Conservation (phyloP, 92 coral and sea anemone species). For the Epizoanthus fatuus region DNA sequence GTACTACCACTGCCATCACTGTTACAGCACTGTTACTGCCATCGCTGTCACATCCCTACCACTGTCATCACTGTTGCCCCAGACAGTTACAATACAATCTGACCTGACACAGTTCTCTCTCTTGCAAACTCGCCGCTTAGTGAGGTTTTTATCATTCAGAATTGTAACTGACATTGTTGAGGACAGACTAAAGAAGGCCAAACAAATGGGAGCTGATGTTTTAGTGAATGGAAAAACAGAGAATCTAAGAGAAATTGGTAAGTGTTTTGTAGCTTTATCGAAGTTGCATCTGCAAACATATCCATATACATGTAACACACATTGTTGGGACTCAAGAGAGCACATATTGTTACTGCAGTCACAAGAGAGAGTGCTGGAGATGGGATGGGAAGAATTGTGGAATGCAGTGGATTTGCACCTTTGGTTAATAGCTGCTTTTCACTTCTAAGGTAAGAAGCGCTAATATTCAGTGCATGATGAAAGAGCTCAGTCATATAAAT, state of each 20-base stretch:
- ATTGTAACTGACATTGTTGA: conserved; percentile 81
- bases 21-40: too few relatives aligned
- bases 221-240: conserved; percentile 70
- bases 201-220: conserved; percentile 80
- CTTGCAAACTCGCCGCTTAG: not conserved
- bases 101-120: not conserved
- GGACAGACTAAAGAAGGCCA: conserved; percentile 69
- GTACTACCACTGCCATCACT: too few relatives aligned
- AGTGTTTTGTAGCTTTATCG: conserved; percentile 4
- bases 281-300: not conserved
- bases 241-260: conserved; percentile 76
- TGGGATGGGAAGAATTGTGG: conserved; percentile 83
- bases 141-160: conserved; percentile 16
- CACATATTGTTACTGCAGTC: conserved; percentile 40
- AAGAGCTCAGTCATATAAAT: too few relatives aligned
- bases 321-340: not conserved
- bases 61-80: too few relatives aligned
- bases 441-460: conserved; percentile 68
- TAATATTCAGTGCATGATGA: too few relatives aligned
- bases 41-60: too few relatives aligned
- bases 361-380: conserved; percentile 80
- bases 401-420: conserved; percentile 78
- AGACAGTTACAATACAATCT: too few relatives aligned
- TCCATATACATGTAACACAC: not conserved
- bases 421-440: conserved; percentile 81